Percentiles rank a stretch among this genome's conserved stretches.
Evolutionary conservation across 2,797 vertebrate genomes (phyloP).

Genomic region (Dallia pectoralis): DNA sequence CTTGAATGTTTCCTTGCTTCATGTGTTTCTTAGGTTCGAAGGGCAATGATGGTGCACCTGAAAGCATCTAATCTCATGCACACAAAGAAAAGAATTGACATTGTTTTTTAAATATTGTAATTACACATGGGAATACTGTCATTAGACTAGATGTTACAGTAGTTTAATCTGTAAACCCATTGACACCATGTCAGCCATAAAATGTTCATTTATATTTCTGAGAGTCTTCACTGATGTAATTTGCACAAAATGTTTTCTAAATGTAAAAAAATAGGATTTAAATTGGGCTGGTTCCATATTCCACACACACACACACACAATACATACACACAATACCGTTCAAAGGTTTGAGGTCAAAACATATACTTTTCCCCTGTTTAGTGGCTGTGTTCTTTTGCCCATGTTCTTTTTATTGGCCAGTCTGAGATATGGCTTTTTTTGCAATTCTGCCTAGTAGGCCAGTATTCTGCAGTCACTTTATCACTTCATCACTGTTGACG

Average conservation of each 20-base stretch:
- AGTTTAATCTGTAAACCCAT: conserved; percentile 3
- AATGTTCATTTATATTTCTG: conserved; percentile 21
- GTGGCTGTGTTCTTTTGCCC: no score
- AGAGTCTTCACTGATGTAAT: conserved; percentile 22
- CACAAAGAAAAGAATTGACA: conserved; percentile 23
- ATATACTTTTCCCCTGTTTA: no score
- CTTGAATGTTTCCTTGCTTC: conserved; percentile 57
- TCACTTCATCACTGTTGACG: no score
- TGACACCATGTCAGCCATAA: conserved; percentile 14
- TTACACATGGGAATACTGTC: not conserved
- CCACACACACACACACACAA: no score
- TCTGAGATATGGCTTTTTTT: no score
- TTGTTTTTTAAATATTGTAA: conserved; percentile 24
- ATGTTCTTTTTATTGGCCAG: no score
- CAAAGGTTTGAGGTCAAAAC: no score
- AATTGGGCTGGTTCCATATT: not conserved
- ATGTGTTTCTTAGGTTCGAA: conserved; percentile 35
- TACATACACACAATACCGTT: no score
- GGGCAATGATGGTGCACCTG: conserved; percentile 23
- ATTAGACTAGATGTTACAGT: conserved; percentile 3
- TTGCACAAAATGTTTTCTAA: conserved; percentile 3
- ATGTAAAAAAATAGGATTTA: not conserved
- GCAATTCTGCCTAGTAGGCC: no score
- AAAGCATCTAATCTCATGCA: conserved; percentile 7
- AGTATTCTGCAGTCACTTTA: no score